phyloP scores from a whole-genome alignment of 2,113 vertebrate species.

The Muntiacus reevesi region DNA sequence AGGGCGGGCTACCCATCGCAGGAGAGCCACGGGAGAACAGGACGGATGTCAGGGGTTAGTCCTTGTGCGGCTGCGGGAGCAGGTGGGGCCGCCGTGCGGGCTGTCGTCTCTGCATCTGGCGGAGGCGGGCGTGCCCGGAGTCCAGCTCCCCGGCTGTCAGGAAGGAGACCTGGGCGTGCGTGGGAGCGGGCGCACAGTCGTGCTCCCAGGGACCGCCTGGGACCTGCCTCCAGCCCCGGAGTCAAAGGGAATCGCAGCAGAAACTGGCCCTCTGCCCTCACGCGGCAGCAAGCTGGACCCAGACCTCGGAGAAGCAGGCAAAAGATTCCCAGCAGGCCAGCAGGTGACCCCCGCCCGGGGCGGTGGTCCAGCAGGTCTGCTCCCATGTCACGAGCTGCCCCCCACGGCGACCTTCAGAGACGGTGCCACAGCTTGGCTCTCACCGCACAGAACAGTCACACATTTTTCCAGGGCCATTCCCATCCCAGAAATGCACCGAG shows the following conservation, averaged over 20 bases:
- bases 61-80: accelerated
- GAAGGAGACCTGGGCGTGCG: neutral
- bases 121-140: neutral
- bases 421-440: neutral
- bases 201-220: neutral
- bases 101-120: neutral
- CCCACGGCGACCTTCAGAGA: neutral
- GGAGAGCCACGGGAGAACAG: neutral
- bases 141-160: neutral
- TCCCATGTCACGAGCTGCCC: neutral
- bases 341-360: neutral
- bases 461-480: neutral
- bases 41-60: neutral
- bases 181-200: accelerated
- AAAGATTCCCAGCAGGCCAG: neutral
- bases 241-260: neutral
- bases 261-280: neutral
- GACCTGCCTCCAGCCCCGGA: neutral
- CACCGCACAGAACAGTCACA: neutral
- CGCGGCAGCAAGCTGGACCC: neutral
- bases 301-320: neutral
- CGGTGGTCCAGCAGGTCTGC: neutral
- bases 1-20: neutral
- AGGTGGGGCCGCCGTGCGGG: accelerated
- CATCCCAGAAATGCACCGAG: neutral